A percentile compares a stretch with the other conserved stretches of the same genome.
These are phyloP conservation scores for Tragelaphus strepsiceros DNA, from an alignment of 2,113 vertebrate species.

Conservation along the genomic window DNA sequence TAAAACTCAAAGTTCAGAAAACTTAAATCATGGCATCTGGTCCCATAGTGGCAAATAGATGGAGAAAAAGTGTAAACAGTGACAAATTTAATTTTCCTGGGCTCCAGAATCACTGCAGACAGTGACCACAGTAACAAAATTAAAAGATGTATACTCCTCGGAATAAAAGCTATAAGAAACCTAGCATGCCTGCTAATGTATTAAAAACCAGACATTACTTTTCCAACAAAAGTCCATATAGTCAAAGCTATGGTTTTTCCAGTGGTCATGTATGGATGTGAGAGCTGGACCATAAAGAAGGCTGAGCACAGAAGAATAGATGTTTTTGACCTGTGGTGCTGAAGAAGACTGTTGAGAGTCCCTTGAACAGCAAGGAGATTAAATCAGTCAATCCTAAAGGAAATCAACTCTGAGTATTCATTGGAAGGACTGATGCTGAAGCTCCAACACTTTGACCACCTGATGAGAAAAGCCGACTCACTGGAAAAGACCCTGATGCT, in stretches of 20 bases:
- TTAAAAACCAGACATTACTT: background rate
- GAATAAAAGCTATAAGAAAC: background rate
- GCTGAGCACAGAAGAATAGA: background rate
- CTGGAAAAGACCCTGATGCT: background rate
- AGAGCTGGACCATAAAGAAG: background rate
- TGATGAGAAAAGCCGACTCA: background rate
- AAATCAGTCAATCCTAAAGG: background rate
- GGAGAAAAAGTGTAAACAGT: background rate
- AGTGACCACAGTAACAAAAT: background rate
- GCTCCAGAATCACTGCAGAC: background rate
- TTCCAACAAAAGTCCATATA: background rate
- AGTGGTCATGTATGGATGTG: background rate
- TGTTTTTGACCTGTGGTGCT: background rate
- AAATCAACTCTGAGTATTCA: background rate
- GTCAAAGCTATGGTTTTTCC: background rate
- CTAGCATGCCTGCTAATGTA: background rate
- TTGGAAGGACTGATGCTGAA: background rate
- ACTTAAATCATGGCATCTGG: background rate
- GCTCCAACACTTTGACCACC: background rate
- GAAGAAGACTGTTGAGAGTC: background rate
- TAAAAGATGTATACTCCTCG: background rate
- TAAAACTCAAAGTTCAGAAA: background rate
- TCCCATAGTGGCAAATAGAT: background rate
- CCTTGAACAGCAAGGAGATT: background rate
- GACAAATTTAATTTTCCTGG: background rate